phyloP scores from a whole-genome alignment of 2,113 vertebrate species.

The Sylvietta virens region DNA sequence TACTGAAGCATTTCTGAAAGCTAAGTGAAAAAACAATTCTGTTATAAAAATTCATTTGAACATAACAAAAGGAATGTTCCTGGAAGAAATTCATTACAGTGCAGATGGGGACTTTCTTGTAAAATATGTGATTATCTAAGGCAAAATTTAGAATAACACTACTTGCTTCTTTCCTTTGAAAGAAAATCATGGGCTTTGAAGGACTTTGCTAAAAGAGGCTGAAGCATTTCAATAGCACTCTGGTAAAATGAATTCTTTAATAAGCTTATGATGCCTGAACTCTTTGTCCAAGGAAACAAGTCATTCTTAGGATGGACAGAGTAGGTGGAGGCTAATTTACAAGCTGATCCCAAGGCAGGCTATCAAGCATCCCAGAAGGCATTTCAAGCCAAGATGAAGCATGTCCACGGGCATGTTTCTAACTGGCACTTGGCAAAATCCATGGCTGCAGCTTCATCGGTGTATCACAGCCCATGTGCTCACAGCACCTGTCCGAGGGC shows the following conservation, averaged over 20 bases:
- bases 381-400: background rate
- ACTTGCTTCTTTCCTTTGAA: background rate
- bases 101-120: background rate
- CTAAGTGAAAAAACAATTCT: background rate
- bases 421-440: background rate
- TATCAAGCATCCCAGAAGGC: background rate
- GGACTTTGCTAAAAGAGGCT: background rate
- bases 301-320: background rate
- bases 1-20: background rate
- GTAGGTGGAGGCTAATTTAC: background rate
- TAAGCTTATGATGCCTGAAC: background rate
- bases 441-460: background rate
- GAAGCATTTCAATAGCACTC: background rate
- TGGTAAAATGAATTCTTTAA: background rate
- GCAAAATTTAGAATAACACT: background rate
- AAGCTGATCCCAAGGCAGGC: background rate
- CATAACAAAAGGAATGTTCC: conserved; percentile 4
- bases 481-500: background rate
- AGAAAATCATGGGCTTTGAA: background rate
- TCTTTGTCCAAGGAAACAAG: background rate
- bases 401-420: background rate
- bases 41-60: conserved; percentile 30
- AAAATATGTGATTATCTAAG: background rate
- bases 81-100: background rate
- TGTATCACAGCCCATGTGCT: background rate